A percentile compares a stretch with the other conserved stretches of the same genome.
phyloP scores from a whole-genome alignment of 2,113 vertebrate genomes.

The Guaruba guarouba region DNA sequence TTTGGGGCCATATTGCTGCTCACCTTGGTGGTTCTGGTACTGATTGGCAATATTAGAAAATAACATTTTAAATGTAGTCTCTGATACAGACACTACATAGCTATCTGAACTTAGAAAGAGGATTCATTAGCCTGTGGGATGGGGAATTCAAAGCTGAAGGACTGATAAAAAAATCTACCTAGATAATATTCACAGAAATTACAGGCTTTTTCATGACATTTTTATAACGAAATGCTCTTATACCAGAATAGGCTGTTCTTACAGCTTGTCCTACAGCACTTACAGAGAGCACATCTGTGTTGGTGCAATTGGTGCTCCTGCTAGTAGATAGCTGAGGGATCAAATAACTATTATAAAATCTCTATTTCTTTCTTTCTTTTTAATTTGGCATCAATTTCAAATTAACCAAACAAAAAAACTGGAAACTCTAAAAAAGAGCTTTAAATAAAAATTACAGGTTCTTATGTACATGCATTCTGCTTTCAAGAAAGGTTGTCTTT shows the following conservation, averaged over 20 bases:
- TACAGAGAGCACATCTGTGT: background rate
- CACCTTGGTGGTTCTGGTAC: background rate
- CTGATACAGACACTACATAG: background rate
- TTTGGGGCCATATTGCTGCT: background rate
- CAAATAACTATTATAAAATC: background rate
- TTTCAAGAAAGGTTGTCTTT: background rate
- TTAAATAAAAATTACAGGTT: background rate
- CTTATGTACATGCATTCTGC: rapidly evolving
- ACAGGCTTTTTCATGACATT: background rate
- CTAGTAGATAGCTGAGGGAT: background rate
- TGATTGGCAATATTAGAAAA: background rate
- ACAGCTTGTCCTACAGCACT: background rate
- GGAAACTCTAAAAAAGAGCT: background rate
- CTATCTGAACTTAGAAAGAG: background rate
- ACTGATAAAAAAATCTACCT: constrained; percentile 1
- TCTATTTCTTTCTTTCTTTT: too few species aligned
- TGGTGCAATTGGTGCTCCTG: background rate
- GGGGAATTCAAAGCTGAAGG: background rate
- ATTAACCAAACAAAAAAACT: background rate
- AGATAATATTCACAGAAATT: background rate
- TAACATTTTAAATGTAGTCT: background rate
- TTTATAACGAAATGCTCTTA: background rate
- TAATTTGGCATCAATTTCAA: background rate
- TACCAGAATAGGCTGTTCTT: background rate
- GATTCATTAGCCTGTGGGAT: background rate